Percentiles rank a stretch among this genome's conserved stretches.
phyloP scores from a whole-genome alignment of 92 coral and sea anemone species.

The Siderastrea siderea region DNA sequence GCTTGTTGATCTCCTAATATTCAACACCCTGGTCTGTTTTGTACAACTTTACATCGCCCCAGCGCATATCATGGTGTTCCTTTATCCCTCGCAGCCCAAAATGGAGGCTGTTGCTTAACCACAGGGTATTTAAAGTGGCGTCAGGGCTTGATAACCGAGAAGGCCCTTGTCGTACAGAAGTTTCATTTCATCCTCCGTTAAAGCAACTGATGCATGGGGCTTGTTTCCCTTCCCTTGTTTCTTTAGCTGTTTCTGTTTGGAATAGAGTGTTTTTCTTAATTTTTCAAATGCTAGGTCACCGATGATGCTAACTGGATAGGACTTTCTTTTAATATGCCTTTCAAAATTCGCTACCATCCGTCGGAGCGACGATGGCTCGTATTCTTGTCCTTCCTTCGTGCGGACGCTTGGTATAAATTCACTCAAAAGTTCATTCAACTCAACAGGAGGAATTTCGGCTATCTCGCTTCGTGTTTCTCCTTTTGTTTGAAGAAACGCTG shows the following conservation, averaged over 20 bases:
- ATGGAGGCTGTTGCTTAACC: not conserved
- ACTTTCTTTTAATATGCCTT: not conserved
- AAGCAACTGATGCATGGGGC: conserved; percentile 25
- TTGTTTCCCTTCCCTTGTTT: conserved; percentile 9
- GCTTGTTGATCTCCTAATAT: not conserved
- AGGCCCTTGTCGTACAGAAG: not conserved
- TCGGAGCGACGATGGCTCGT: too few relatives aligned
- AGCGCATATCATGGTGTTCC: not conserved
- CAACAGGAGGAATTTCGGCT: not conserved
- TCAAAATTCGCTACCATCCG: too few relatives aligned
- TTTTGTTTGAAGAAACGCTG: not conserved
- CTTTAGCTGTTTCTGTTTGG: too few relatives aligned
- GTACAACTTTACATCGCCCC: not conserved
- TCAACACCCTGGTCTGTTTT: not conserved
- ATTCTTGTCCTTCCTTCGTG: too few relatives aligned
- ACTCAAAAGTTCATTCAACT: not conserved
- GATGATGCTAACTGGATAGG: not conserved
- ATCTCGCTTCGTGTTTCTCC: conserved; percentile 17
- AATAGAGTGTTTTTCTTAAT: too few relatives aligned
- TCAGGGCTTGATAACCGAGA: not conserved
- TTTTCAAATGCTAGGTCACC: too few relatives aligned
- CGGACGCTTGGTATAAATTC: not conserved
- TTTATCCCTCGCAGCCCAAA: too few relatives aligned
- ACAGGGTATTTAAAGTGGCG: not conserved
- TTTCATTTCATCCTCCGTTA: conserved; percentile 14